Evolutionary conservation across 53 echinoderm and acorn worm species (phyloP), one percentile per base, ranked within the genome.

Genomic region (Arbacia lixula): DNA sequence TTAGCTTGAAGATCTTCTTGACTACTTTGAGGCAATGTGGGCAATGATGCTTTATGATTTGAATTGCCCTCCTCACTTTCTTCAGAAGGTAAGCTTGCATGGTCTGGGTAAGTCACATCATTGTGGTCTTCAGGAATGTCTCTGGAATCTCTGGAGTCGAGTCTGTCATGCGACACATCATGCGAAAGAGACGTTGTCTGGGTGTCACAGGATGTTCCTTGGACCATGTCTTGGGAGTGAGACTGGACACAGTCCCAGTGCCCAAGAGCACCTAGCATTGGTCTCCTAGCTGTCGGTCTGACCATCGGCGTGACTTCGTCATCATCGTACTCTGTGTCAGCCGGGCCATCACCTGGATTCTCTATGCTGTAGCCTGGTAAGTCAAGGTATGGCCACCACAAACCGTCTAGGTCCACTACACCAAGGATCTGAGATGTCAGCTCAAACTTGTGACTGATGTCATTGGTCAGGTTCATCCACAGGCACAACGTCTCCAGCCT

Each of bases 391-490:
- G 98, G 98, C 98, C 98, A 98, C 65, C 84, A 90, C 29, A 92
- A 74, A 1, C 84, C 66, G 5, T 95, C 93, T 20, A 88, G 82
- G 84, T 95, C 95, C 20, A 88, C 71, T 17, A 98, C 94, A 33
- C 94, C 98, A 4, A 98, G 85, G 42, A 86, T 88, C 17, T 86
- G 56, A 14, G 87, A 86, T 31, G 94, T 83, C 52, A 94, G 66
- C n/a, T 85, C 84, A 39, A 98, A 72, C 38, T 90, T 94, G 56
- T 90, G 92, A 66, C 85, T 90, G 41, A 98, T 87, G 69, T 98
- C 98, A 52, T 80, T 82, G 38, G 98, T 98, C 27, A 98, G 66
- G 50, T 98, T 98, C 72, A 94, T 69, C 98, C 98, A 98, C 26
- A 98, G 38, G 53, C 90, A 90, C 39, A 98, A 72, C 1, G 94